phyloP scores from a whole-genome alignment of 1,140 invertebrate species.

The Sycophila sp. region DNA sequence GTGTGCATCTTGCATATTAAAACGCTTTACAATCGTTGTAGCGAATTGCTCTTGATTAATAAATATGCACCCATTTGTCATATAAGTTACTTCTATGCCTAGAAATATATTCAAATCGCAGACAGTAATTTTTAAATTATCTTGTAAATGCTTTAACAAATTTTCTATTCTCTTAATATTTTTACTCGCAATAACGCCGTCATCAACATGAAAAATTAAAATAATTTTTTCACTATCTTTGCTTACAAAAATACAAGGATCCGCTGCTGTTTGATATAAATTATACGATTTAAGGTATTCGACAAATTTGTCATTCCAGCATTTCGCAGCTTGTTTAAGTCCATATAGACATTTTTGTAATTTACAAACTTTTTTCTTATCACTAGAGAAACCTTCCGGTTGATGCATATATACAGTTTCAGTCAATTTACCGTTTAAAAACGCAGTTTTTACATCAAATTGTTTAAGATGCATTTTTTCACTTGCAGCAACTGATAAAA shows the following conservation, averaged over 20 bases:
- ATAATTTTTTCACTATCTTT: constrained; percentile 8
- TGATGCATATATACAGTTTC: constrained; percentile 10
- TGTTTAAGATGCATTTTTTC: no score
- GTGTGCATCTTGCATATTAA: constrained; percentile 28
- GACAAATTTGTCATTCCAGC: constrained; percentile 49
- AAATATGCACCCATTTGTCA: constrained; percentile 23
- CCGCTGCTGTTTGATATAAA: constrained; percentile 28
- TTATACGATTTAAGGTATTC: constrained; percentile 22
- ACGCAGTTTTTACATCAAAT: no score
- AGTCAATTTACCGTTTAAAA: not conserved
- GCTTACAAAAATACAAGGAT: constrained; percentile 1
- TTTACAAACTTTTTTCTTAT: constrained; percentile 48
- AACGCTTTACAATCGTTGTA: constrained; percentile 23
- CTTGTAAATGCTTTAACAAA: constrained; percentile 18
- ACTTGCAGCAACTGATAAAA: no score
- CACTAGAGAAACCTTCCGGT: constrained; percentile 47
- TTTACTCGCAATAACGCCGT: constrained; percentile 35
- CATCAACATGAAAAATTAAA: constrained; percentile 38
- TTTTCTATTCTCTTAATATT: constrained; percentile 1
- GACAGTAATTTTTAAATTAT: constrained; percentile 32
- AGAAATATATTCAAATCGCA: constrained; percentile 29
- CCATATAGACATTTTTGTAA: constrained; percentile 57
- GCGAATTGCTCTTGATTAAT: constrained; percentile 35
- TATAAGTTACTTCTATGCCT: constrained; percentile 34
- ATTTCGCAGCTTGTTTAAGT: constrained; percentile 57